Conservation (phyloP, 2,797 vertebrate species). For the Lacerta agilis region DNA sequence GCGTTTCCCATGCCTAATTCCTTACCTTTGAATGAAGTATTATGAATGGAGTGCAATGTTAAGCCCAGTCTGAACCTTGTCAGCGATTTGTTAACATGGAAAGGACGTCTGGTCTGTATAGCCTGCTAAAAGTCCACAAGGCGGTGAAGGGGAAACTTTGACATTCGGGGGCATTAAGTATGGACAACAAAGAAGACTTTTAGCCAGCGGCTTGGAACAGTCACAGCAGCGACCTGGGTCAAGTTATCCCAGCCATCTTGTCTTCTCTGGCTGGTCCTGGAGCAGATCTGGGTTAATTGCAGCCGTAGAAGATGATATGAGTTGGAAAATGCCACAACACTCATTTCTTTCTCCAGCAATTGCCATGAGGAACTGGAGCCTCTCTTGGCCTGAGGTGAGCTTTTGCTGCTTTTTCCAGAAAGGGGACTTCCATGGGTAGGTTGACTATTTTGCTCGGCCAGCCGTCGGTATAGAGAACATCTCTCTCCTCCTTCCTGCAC, state of each 20-base stretch:
- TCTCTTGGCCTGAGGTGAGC: background rate
- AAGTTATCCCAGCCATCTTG: background rate
- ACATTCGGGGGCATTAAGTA: background rate
- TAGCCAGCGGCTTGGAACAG: background rate
- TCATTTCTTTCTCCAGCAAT: background rate
- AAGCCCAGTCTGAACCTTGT: background rate
- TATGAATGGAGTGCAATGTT: background rate
- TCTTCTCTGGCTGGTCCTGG: background rate
- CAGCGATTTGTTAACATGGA: conserved; percentile 35
- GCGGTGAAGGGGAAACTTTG: conserved; percentile 22
- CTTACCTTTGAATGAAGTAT: background rate
- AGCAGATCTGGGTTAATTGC: background rate
- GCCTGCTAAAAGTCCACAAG: conserved; percentile 35
- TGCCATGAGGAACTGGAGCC: background rate
- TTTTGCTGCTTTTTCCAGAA: background rate
- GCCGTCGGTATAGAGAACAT: background rate
- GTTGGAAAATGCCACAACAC: background rate
- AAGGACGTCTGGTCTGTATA: conserved; percentile 38
- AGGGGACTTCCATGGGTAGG: no score
- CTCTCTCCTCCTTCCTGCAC: background rate
- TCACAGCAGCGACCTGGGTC: background rate
- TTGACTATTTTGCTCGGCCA: background rate
- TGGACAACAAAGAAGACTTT: background rate
- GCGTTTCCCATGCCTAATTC: conserved; percentile 32
- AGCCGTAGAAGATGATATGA: background rate